A percentile compares a stretch with the other conserved stretches of the same genome.
These are phyloP conservation scores for Lepisosteus osseus DNA, from an alignment of 2,113 vertebrate species.

Conservation along the genomic window DNA sequence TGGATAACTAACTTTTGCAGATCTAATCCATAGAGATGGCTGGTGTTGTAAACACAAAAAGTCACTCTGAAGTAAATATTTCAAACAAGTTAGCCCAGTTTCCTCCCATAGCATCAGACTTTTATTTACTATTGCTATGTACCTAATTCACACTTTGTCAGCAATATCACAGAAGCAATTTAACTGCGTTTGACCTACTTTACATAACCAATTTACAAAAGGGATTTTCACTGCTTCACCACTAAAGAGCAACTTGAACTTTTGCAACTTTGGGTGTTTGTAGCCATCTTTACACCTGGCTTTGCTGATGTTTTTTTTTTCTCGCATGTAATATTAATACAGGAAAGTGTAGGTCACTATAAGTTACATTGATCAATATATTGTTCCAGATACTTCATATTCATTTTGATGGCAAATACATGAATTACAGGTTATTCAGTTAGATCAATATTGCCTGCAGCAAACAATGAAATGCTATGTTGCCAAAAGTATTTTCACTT, in stretches of 20 bases:
- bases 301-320: neutral
- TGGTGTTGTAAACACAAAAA: neutral
- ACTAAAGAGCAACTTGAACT: slow-evolving; percentile 16
- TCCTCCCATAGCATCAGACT: slow-evolving; percentile 21
- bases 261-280: too few relatives aligned
- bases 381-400: neutral
- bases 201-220: slow-evolving; percentile 22
- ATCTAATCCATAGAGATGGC: too few relatives aligned
- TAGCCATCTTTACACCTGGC: neutral
- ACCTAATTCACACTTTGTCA: slow-evolving; percentile 3
- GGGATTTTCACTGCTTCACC: slow-evolving; percentile 2
- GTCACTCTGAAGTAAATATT: neutral
- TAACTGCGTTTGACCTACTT: slow-evolving; percentile 20
- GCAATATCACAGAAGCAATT: slow-evolving; percentile 9
- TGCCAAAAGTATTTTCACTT: neutral
- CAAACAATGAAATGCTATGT: neutral
- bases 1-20: too few relatives aligned
- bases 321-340: neutral
- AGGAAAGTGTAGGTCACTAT: neutral
- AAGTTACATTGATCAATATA: neutral
- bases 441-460: neutral
- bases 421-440: neutral
- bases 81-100: neutral
- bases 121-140: slow-evolving; percentile 10
- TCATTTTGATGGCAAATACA: neutral